Conservation (phyloP, 1,140 invertebrate genomes). For the Zaprionus taronus region DNA sequence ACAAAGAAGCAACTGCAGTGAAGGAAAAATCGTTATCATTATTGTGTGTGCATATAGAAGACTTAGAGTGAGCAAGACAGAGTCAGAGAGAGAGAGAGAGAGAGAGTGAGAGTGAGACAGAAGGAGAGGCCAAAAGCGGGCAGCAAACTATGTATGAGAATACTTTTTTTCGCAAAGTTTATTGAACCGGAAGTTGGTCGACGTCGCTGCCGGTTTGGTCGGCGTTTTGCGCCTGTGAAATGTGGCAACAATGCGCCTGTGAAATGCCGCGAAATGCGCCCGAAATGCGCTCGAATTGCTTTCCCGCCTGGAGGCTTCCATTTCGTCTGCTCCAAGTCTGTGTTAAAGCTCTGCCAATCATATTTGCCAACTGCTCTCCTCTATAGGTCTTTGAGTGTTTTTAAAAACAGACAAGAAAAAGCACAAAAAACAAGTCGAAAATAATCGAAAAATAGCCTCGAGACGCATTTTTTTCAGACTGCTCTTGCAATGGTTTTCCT, state of each 20-base stretch:
- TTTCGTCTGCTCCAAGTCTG: conserved; percentile 48
- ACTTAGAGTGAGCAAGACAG: not conserved
- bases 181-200: conserved; percentile 78
- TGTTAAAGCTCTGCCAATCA: conserved; percentile 41
- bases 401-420: conserved; percentile 9
- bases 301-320: not conserved
- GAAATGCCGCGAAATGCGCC: conserved; percentile 26
- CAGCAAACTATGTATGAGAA: conserved; percentile 62
- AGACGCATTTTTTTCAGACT: conserved; percentile 36
- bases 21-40: conserved; percentile 73
- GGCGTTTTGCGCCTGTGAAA: conserved; percentile 53
- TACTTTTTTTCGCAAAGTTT: conserved; percentile 72
- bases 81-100: not conserved
- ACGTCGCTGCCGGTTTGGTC: conserved; percentile 2
- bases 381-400: conserved; percentile 1
- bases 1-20: conserved; percentile 37
- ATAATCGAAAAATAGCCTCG: conserved; percentile 30
- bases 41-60: conserved; percentile 33
- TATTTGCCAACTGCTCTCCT: conserved; percentile 17
- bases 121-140: conserved; percentile 10
- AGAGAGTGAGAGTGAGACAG: not conserved
- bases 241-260: conserved; percentile 56
- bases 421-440: not conserved
- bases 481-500: conserved; percentile 27
- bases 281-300: not conserved